Evolutionary conservation across 2,113 vertebrate genomes (phyloP).

Genomic region (Camarhynchus parvulus): DNA sequence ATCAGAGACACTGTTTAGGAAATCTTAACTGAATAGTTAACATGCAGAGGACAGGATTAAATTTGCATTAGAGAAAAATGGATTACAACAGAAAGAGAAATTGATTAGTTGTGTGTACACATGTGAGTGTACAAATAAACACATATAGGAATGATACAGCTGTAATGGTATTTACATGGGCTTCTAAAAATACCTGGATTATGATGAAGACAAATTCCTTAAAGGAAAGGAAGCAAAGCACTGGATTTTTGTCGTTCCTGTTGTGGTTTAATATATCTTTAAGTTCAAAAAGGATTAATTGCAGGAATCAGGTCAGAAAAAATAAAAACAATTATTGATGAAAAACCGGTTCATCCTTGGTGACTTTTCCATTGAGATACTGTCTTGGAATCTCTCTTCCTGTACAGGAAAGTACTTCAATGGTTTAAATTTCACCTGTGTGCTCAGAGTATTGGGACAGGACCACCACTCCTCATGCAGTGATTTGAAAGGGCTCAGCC

Average conservation of each 20-base stretch:
- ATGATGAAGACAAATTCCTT: neutral
- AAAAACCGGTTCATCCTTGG: neutral
- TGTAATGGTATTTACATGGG: neutral
- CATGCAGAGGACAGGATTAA: neutral
- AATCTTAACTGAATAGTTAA: neutral
- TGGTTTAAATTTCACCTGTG: constrained; percentile 11
- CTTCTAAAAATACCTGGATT: neutral
- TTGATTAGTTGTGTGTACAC: neutral
- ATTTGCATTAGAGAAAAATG: neutral
- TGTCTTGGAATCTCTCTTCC: neutral
- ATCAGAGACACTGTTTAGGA: neutral
- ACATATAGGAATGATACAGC: neutral
- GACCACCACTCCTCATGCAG: neutral
- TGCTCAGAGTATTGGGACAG: neutral
- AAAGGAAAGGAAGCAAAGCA: neutral
- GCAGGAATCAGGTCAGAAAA: neutral
- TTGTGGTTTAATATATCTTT: neutral
- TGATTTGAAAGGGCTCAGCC: neutral
- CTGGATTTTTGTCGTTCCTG: neutral
- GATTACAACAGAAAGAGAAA: neutral
- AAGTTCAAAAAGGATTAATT: neutral
- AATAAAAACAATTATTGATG: neutral
- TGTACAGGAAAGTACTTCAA: neutral
- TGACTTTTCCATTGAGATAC: neutral
- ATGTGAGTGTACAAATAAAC: neutral